phyloP scores from a whole-genome alignment of 2,888 invertebrate species.

The Morpho deidamia region DNA sequence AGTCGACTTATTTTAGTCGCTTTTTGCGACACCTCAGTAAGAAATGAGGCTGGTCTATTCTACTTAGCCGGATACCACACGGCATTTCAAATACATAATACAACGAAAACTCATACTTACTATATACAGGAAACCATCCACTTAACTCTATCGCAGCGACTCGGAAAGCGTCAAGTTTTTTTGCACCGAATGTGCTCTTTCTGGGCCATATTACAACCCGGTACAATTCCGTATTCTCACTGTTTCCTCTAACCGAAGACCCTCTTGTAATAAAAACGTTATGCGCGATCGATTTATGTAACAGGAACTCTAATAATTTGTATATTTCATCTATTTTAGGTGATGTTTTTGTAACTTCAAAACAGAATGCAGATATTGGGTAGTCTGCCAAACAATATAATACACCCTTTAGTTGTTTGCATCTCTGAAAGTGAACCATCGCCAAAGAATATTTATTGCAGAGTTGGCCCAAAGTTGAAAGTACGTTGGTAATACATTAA shows the following conservation, averaged over 20 bases:
- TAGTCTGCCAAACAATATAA: conserved; percentile 73
- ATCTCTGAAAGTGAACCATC: conserved; percentile 76
- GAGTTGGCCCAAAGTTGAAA: not conserved
- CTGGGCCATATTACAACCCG: conserved; percentile 79
- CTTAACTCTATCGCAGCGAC: conserved; percentile 87
- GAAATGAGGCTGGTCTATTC: too few species aligned
- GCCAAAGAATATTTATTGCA: too few species aligned
- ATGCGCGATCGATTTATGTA: conserved; percentile 82
- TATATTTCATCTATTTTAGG: conserved; percentile 52
- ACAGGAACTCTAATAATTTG: conserved; percentile 76
- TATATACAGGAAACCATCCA: conserved; percentile 85
- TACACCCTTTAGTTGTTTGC: conserved; percentile 68
- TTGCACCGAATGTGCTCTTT: conserved; percentile 72
- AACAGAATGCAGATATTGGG: conserved; percentile 84
- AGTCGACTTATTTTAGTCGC: too few species aligned
- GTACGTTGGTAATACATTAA: not conserved
- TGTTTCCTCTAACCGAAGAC: conserved; percentile 29
- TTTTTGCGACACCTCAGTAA: too few species aligned
- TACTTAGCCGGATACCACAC: too few species aligned
- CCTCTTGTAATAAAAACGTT: conserved; percentile 85
- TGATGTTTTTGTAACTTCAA: conserved; percentile 66
- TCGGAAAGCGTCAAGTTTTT: conserved; percentile 78
- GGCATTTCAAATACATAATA: too few species aligned
- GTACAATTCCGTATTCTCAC: conserved; percentile 32
- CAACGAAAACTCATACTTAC: conserved; percentile 55